Base-by-base conservation (phyloP, 1,140 invertebrate genomes). In the Drosophila seguyi region DNA sequence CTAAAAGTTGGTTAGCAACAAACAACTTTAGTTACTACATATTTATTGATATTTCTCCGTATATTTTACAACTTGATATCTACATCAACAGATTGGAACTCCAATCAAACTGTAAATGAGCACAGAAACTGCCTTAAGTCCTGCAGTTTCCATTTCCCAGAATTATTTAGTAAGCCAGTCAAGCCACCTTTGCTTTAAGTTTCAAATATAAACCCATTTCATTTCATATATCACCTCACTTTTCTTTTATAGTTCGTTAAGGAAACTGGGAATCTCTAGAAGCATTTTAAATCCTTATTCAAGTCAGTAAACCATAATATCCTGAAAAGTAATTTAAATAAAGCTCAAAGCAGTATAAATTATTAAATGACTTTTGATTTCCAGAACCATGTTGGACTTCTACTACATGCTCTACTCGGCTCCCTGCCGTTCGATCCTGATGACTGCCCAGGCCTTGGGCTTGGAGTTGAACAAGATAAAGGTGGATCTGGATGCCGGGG, bases 401-500 rank as follows among this genome's bases (percentile, higher is more conserved):
- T 96, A 97, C 93, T 95, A 96, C 91, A 92, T 95, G 59, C 94
- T 95, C 3, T 94, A 94, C 69, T 96, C 96, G 71, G 93, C 96
- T 20, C 96, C 96, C 0, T 96, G 96, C 93, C 94, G 96, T 13
- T 93, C 95, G 1, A 95, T 96, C 22, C 90, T 96, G 50, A 93
- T 97, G 83, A 93, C 94, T 1, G 95, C 95, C 11, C 94, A 95
- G 67, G 94, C 94, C 36, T 82, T 97, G 14, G 96, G 95, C 27
- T 72, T 97, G 4, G 94, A 96, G 44, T 84, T 97, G 10, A 96
- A 97, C 86, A 91, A 96, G n/a, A 96, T 95, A 86, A 84, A 94
- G 13, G 93, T 95, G 2, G 94, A 96, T 79, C 82, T 97, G 0
- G 90, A 94, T 79, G 92, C 93, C 2, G 94, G 94, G 0, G 96